Evolutionary conservation across 2,888 invertebrate species (phyloP), one percentile per base, ranked within the genome.

Genomic region (Automeris io): DNA sequence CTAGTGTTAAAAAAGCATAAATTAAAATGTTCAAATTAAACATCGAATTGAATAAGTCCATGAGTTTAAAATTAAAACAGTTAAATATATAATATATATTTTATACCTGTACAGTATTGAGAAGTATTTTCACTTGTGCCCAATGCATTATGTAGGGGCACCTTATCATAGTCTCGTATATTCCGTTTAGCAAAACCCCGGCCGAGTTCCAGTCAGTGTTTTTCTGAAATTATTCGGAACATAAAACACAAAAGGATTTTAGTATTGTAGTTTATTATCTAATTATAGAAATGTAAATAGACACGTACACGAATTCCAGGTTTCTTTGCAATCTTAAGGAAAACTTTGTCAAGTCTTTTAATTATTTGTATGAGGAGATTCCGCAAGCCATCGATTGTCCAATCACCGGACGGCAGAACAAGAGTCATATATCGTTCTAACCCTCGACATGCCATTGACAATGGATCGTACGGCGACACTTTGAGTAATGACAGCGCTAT

Each of bases 181-280:
- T 92, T 33, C 98, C 99, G 86, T 95, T 96, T 1, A 99, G 83
- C 35, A 99, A 87, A 12, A 95, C 95, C 32, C 97, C 95, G 0
- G 99, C 97, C 0, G 99, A 97, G 64, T 96, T 95, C 99, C 99
- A 99, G 65, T 99, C 98, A 0, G 96, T 95, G 51, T 97, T 96
- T 57, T 97, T 90, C 93, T 95, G 74, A 29, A 79, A 75, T n/a
- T n/a, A n/a, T n/a, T n/a, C n/a, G n/a, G n/a, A 33, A 12, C 13
- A 5, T 13, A 12, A n/a, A 25, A 37, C 21, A 18, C 2, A 12
- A 8, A 2, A 16, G 2, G 13, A 16, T 18, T 7, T 4, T 18
- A 24, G 8, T 6, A 22, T 2, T 2, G 11, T 9, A 13, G 6
- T 11, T 21, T 18, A n/a, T 5, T 12, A 18, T 13, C 9, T 9